Conservation (phyloP, 2,888 invertebrate species). For the Limenitis arthemis region DNA sequence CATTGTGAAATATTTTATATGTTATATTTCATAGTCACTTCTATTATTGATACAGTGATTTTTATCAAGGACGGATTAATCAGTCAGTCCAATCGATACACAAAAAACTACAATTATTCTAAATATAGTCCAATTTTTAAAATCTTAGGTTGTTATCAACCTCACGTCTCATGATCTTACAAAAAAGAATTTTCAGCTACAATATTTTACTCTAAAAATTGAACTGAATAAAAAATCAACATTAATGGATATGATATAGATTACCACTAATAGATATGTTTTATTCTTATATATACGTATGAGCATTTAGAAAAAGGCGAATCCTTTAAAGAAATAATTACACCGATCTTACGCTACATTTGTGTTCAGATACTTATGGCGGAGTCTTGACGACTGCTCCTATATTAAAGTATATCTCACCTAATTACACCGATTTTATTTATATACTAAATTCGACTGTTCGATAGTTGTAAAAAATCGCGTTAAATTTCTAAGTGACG, state of each 20-base stretch:
- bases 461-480: slow-evolving; percentile 39
- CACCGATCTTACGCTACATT: slow-evolving; percentile 33
- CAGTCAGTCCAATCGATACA: slow-evolving; percentile 13
- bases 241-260: not conserved
- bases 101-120: slow-evolving; percentile 3
- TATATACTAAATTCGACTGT: slow-evolving; percentile 56
- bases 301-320: slow-evolving; percentile 28
- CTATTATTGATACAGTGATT: slow-evolving; percentile 15
- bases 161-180: no score
- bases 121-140: not conserved
- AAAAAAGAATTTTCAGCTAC: no score
- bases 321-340: slow-evolving; percentile 14
- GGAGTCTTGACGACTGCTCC: slow-evolving; percentile 57
- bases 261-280: slow-evolving; percentile 25
- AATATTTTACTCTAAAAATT: no score
- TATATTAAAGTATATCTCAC: slow-evolving; percentile 34
- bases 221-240: not conserved
- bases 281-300: slow-evolving; percentile 32
- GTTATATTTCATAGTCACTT: slow-evolving; percentile 18
- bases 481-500: slow-evolving; percentile 41
- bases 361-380: slow-evolving; percentile 62
- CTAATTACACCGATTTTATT: slow-evolving; percentile 36
- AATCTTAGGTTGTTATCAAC: no score
- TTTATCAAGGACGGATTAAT: slow-evolving; percentile 11
- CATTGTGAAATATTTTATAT: no score